A percentile compares a stretch with the other conserved stretches of the same genome.
phyloP scores from a whole-genome alignment of 2,113 vertebrate genomes.

The Nothoprocta pentlandii region DNA sequence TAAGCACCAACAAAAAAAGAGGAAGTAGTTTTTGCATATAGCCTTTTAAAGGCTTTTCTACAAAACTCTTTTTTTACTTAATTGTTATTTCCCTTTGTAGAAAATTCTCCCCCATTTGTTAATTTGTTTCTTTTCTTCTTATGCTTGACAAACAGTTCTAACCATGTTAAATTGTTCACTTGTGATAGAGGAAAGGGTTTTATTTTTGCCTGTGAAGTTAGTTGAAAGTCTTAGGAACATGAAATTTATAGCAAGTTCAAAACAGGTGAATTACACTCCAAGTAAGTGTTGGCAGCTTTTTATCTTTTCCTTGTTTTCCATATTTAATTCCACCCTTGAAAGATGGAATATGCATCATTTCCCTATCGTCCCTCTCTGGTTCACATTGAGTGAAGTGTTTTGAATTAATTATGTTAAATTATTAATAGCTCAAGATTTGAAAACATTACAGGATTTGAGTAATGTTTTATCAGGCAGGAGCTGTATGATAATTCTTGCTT shows the following conservation, averaged over 20 bases:
- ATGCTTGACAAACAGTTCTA: slow-evolving; percentile 59
- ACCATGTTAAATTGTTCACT: slow-evolving; percentile 64
- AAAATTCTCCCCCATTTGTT: slow-evolving; percentile 50
- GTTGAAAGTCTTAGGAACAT: slow-evolving; percentile 69
- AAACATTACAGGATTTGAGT: slow-evolving; percentile 70
- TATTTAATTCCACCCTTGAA: slow-evolving; percentile 76
- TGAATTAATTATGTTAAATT: slow-evolving; percentile 84
- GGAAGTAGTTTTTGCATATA: neutral
- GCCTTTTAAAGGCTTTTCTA: slow-evolving; percentile 54
- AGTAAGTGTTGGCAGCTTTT: slow-evolving; percentile 56
- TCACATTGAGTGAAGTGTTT: slow-evolving; percentile 76
- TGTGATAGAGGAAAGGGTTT: slow-evolving; percentile 53
- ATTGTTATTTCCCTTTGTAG: slow-evolving; percentile 57
- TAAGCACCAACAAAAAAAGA: neutral
- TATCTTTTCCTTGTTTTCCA: slow-evolving; percentile 72
- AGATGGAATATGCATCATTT: slow-evolving; percentile 64
- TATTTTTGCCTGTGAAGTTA: slow-evolving; percentile 70
- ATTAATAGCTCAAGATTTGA: slow-evolving; percentile 79
- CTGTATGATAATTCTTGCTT: slow-evolving; percentile 45
- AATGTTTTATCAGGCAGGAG: slow-evolving; percentile 58
- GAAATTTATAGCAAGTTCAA: slow-evolving; percentile 70
- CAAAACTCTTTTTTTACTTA: slow-evolving; percentile 53
- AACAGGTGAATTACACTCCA: slow-evolving; percentile 59
- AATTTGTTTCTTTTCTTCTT: slow-evolving; percentile 68
- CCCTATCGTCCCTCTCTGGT: slow-evolving; percentile 63